Evolutionary conservation across 2,797 vertebrate species (phyloP).

Genomic region (Melanotaenia boesemani): DNA sequence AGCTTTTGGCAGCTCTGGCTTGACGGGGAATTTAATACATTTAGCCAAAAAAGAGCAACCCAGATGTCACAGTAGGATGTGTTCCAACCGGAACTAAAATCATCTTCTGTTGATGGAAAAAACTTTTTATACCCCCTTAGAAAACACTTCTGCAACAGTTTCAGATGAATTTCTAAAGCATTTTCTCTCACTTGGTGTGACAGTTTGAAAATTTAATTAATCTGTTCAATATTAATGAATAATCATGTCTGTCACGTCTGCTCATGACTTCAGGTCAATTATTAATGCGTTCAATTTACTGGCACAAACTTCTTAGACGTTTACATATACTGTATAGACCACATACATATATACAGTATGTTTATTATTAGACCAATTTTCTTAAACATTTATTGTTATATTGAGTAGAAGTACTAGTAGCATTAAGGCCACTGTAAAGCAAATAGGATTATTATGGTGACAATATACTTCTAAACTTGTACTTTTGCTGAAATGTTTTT

Average conservation of each 20-base stretch:
- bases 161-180: neutral
- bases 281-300: neutral
- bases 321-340: too few relatives aligned
- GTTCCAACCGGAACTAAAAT: constrained; percentile 32
- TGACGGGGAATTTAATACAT: constrained; percentile 37
- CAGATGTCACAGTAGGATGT: constrained; percentile 46
- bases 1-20: constrained; percentile 56
- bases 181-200: neutral
- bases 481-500: neutral
- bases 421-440: too few relatives aligned
- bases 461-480: neutral
- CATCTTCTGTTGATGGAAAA: constrained; percentile 4
- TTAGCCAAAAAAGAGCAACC: constrained; percentile 31
- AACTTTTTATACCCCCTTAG: neutral
- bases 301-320: neutral
- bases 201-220: neutral
- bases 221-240: neutral
- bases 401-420: neutral
- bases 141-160: neutral
- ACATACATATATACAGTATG: neutral
- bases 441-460: neutral
- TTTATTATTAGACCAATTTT: too few relatives aligned
- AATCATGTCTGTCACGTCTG: neutral
- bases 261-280: neutral
- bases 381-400: neutral